A percentile compares a stretch with the other conserved stretches of the same genome.
Evolutionary conservation across 2,113 vertebrate species (phyloP).

Genomic region (Clarias macrocephalus): DNA sequence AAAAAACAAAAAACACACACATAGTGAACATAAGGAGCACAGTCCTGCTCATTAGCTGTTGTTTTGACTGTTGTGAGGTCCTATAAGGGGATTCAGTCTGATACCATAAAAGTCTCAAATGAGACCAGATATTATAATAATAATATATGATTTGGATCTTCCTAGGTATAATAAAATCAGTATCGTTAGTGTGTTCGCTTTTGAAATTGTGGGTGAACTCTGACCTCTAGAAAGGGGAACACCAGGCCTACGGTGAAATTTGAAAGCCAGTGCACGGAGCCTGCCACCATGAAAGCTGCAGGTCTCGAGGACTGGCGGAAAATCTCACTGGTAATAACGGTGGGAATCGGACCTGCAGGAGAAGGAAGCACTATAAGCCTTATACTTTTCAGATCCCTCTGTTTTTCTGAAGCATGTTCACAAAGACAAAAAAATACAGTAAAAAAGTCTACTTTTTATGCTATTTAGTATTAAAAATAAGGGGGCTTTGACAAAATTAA

Average conservation of each 20-base stretch:
- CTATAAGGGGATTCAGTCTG: neutral
- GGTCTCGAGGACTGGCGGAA: conserved; percentile 93
- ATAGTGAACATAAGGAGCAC: neutral
- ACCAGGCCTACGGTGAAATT: conserved; percentile 89
- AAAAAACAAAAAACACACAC: neutral
- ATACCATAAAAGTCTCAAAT: neutral
- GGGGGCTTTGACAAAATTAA: neutral
- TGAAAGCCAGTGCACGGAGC: conserved; percentile 89
- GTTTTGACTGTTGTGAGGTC: conserved; percentile 3
- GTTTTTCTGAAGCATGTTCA: neutral
- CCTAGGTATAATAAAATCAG: too few relatives aligned
- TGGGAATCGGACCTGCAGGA: conserved; percentile 82
- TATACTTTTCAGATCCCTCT: neutral
- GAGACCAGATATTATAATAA: neutral
- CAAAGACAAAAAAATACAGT: neutral
- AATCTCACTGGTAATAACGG: conserved; percentile 86
- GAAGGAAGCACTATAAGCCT: conserved; percentile 21
- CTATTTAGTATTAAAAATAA: neutral
- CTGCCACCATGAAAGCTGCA: conserved; percentile 88
- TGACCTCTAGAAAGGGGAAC: conserved; percentile 90
- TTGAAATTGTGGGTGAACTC: conserved; percentile 43
- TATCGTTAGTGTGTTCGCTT: neutral
- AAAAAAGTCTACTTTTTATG: conserved; percentile 6
- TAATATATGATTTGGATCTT: neutral
- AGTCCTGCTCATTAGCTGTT: conserved; percentile 12